These are phyloP conservation scores for Portunus trituberculatus DNA, from an alignment of 1,140 invertebrate genomes.

Conservation along the genomic window DNA sequence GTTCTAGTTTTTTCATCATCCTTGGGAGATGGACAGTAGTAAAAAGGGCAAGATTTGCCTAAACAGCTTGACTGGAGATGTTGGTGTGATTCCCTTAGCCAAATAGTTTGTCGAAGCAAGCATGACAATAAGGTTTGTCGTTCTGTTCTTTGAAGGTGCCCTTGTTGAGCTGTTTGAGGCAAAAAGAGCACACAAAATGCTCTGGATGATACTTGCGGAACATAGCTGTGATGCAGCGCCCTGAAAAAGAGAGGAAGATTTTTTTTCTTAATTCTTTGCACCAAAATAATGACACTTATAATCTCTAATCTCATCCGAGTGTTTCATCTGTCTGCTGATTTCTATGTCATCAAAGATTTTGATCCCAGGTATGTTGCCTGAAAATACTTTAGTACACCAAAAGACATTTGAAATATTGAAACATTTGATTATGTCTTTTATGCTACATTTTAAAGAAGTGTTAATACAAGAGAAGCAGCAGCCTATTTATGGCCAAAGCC, in stretches of 20 bases:
- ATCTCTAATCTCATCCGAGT: no score
- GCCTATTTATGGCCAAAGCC: no score
- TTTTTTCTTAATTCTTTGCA: no score
- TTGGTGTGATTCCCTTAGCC: slow-evolving; percentile 83
- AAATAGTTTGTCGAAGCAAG: slow-evolving; percentile 98
- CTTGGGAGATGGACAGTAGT: neutral
- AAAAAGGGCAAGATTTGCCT: neutral
- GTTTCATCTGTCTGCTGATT: no score
- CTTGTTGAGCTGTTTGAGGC: slow-evolving; percentile 97
- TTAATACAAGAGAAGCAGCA: no score
- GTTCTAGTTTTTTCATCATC: neutral
- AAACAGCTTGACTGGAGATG: neutral
- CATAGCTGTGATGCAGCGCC: slow-evolving; percentile 99
- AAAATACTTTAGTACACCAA: no score
- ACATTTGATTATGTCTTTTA: no score
- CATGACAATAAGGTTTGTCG: slow-evolving; percentile 98
- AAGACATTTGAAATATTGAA: no score
- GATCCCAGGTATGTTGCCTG: no score
- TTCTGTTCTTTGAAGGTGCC: slow-evolving; percentile 99
- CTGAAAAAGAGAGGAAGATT: slow-evolving; percentile 79
- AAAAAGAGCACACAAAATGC: slow-evolving; percentile 99
- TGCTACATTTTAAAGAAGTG: no score
- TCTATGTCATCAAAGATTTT: no score
- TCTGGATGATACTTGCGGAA: slow-evolving; percentile 99
- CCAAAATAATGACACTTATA: no score